Conservation (phyloP, 1,140 invertebrate genomes). For the Bilobella aurantiaca region DNA sequence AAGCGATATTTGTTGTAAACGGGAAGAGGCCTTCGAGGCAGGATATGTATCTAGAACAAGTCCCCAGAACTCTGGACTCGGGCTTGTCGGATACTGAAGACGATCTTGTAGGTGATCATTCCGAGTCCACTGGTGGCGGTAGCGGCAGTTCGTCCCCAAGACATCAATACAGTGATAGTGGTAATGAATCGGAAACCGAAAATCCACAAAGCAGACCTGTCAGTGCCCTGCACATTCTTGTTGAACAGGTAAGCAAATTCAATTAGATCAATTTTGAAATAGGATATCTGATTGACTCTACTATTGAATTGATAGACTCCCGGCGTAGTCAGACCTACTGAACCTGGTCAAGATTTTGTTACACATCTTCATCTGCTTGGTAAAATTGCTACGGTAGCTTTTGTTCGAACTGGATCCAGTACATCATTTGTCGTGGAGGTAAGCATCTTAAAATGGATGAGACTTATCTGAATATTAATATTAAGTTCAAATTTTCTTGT, state of each 20-base stretch:
- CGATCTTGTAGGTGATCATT: background rate
- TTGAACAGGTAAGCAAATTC: slow-evolving; percentile 21
- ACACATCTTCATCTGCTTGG: slow-evolving; percentile 45
- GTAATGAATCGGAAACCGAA: slow-evolving; percentile 8
- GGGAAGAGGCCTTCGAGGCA: slow-evolving; percentile 19
- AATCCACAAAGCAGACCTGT: background rate
- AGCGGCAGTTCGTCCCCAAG: background rate
- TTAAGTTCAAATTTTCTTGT: slow-evolving; percentile 11
- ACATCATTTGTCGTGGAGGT: slow-evolving; percentile 11
- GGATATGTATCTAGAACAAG: slow-evolving; percentile 5
- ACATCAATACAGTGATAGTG: background rate
- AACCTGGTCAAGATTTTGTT: slow-evolving; percentile 24
- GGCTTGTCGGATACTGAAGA: slow-evolving; percentile 5
- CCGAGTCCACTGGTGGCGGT: background rate
- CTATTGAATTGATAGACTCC: slow-evolving; percentile 3
- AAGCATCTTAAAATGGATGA: background rate
- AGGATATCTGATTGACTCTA: background rate
- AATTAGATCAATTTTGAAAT: background rate
- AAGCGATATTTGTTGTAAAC: slow-evolving; percentile 22
- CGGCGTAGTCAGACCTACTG: background rate
- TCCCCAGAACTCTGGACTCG: background rate
- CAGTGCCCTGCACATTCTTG: slow-evolving; percentile 26
- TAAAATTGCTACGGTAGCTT: slow-evolving; percentile 37
- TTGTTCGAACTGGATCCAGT: slow-evolving; percentile 14
- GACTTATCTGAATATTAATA: slow-evolving; percentile 7